A percentile compares a stretch with the other conserved stretches of the same genome.
phyloP scores from a whole-genome alignment of 2,113 vertebrate genomes.

The Hystrix cristata region DNA sequence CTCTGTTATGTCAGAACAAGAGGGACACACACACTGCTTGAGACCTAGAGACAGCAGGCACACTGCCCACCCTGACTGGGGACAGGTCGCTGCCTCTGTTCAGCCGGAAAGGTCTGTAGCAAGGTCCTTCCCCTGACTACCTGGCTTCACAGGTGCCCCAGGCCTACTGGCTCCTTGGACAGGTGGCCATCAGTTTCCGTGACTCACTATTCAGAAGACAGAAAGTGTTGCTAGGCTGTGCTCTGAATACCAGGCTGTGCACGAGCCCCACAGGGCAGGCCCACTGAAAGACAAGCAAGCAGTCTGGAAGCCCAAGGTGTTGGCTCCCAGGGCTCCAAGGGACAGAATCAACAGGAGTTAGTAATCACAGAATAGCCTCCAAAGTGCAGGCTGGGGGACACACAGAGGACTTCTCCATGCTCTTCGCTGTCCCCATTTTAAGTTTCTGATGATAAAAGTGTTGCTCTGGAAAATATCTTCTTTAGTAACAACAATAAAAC shows the following conservation, averaged over 20 bases:
- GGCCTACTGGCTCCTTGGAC: not conserved
- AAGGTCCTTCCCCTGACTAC: not conserved
- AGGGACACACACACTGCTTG: not conserved
- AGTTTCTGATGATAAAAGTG: not conserved
- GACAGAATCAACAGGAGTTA: not conserved
- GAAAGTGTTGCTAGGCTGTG: not conserved
- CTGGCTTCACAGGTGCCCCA: not conserved
- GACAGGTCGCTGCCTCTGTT: no score
- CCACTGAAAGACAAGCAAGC: not conserved
- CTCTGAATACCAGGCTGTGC: not conserved
- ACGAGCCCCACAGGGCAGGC: not conserved
- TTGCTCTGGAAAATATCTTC: not conserved
- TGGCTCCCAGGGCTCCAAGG: not conserved
- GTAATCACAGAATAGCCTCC: not conserved
- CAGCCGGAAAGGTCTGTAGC: rapidly evolving
- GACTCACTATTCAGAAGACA: not conserved
- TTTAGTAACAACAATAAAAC: not conserved
- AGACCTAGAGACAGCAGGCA: not conserved
- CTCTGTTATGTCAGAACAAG: not conserved
- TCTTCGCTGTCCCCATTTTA: not conserved
- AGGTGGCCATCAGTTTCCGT: not conserved
- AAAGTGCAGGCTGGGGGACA: not conserved
- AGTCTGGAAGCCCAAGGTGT: not conserved
- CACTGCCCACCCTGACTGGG: rapidly evolving
- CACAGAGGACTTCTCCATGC: not conserved